phyloP scores from a whole-genome alignment of 2,888 invertebrate genomes.

The Listrodromus nycthemerus region DNA sequence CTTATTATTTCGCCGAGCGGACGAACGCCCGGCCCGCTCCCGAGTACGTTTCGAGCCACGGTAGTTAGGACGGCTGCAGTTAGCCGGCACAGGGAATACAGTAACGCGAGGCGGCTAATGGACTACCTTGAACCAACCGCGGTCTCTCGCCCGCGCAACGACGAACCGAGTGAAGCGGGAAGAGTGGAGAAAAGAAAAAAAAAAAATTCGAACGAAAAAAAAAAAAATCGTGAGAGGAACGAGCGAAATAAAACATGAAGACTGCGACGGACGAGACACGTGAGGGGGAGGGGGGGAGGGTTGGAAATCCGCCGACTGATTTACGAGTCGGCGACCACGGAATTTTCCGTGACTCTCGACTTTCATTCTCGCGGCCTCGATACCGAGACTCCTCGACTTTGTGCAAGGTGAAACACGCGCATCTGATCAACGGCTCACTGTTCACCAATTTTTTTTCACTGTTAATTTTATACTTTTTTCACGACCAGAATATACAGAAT shows the following conservation, averaged over 20 bases:
- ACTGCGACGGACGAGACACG: conserved; percentile 17
- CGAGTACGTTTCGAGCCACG: conserved; percentile 40
- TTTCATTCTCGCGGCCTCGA: background rate
- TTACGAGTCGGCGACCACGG: conserved; percentile 48
- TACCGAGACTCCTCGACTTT: background rate
- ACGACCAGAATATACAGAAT: too few relatives aligned
- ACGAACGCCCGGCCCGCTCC: conserved; percentile 44
- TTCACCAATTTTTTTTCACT: background rate
- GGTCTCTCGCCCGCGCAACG: conserved; percentile 46
- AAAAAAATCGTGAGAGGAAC: conserved; percentile 1
- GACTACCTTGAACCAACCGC: conserved; percentile 72
- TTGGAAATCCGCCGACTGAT: conserved; percentile 62
- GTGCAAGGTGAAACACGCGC: background rate
- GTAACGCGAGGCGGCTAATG: conserved; percentile 64
- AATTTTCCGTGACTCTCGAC: background rate
- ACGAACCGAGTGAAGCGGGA: conserved; percentile 62
- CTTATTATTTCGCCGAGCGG: conserved; percentile 75
- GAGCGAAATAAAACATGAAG: conserved; percentile 63
- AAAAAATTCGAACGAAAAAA: conserved; percentile 16
- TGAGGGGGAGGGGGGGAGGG: conserved; percentile 26
- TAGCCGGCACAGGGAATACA: conserved; percentile 21
- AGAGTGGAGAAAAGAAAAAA: conserved; percentile 47
- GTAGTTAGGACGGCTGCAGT: conserved; percentile 24
- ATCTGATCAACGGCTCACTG: background rate
- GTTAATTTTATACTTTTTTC: too few relatives aligned